Percentiles rank a stretch among this genome's conserved stretches.
phyloP scores from a whole-genome alignment of 2,113 vertebrate species.

The Dromiciops gliroides region DNA sequence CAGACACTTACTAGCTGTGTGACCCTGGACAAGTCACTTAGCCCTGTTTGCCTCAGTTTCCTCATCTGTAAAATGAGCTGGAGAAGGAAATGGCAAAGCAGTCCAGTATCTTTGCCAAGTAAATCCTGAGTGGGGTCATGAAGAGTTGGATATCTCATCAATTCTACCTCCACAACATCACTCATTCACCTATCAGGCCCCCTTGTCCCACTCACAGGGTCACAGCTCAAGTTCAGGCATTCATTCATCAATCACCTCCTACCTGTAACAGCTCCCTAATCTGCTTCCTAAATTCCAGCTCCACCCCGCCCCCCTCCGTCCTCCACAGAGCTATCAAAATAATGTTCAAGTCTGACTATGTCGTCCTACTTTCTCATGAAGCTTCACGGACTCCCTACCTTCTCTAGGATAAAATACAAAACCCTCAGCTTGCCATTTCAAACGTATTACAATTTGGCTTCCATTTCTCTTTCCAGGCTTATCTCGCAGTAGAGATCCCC shows the following conservation, averaged over 20 bases:
- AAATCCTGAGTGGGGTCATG: not conserved
- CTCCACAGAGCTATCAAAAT: not conserved
- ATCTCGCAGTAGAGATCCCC: not conserved
- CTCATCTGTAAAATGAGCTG: not conserved
- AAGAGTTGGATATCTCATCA: not conserved
- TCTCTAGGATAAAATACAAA: not conserved
- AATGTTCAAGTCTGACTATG: not conserved
- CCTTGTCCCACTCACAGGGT: not conserved
- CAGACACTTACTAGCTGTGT: not conserved
- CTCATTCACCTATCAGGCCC: not conserved
- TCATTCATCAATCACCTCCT: not conserved
- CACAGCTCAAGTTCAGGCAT: not conserved
- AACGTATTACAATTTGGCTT: not conserved
- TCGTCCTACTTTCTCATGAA: not conserved
- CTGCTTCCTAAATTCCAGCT: not conserved
- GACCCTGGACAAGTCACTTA: not conserved
- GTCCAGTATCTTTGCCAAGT: too few species aligned
- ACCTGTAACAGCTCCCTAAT: not conserved
- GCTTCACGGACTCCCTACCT: not conserved
- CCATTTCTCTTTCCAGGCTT: not conserved
- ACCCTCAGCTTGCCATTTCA: not conserved
- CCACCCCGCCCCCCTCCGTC: not conserved
- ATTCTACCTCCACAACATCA: not conserved
- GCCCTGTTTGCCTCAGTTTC: not conserved
- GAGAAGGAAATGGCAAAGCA: not conserved